phyloP scores from a whole-genome alignment of 2,113 vertebrate genomes.

The Rissa tridactyla region DNA sequence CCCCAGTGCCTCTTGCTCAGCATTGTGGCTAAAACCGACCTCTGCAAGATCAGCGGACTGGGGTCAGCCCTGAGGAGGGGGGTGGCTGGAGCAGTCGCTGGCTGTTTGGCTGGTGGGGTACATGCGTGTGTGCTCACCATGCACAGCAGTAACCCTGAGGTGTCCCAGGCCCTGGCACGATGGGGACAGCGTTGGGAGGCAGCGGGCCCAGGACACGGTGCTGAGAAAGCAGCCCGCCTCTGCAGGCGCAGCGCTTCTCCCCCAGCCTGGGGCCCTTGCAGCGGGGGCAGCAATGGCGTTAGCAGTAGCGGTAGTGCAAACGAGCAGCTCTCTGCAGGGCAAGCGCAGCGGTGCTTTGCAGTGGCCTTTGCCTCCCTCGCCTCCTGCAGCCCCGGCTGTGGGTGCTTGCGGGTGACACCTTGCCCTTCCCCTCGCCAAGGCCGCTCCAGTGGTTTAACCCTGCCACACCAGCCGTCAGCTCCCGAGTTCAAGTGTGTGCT shows the following conservation, averaged over 20 bases:
- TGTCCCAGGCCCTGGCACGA: background rate
- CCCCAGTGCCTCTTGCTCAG: background rate
- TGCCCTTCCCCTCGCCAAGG: background rate
- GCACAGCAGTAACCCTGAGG: background rate
- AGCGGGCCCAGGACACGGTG: fast-evolving
- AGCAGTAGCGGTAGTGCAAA: background rate
- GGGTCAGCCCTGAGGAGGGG: background rate
- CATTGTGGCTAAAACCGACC: background rate
- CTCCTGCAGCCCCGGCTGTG: background rate
- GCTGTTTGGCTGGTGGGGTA: background rate
- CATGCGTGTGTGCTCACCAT: background rate
- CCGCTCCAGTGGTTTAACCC: background rate
- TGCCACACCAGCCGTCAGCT: background rate
- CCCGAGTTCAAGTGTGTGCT: background rate
- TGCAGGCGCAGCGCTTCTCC: background rate
- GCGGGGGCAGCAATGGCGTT: background rate
- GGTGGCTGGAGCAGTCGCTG: background rate
- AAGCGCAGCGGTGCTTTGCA: background rate
- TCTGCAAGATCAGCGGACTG: background rate
- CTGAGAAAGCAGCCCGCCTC: background rate
- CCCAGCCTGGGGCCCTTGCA: fast-evolving
- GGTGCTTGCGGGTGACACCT: background rate
- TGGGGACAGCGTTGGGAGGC: background rate
- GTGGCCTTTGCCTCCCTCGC: background rate
- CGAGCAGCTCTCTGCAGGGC: background rate